Conservation (phyloP, 2,888 invertebrate genomes). For the Rhagonycha lutea region DNA sequence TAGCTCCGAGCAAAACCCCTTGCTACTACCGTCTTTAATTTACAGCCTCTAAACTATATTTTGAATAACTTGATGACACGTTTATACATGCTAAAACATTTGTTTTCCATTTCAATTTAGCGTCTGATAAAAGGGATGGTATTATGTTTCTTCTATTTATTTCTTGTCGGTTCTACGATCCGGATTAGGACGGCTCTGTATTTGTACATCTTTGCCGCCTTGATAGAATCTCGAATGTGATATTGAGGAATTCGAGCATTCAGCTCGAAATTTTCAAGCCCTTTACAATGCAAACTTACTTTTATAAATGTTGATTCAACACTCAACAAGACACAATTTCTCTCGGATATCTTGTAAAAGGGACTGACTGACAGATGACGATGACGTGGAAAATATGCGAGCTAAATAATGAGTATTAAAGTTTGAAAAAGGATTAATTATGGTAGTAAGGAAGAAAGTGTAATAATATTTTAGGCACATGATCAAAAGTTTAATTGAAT, state of each 20-base stretch:
- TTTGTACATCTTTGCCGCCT: slow-evolving; percentile 30
- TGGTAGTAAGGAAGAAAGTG: neutral
- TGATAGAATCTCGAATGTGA: slow-evolving; percentile 34
- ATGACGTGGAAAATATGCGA: neutral
- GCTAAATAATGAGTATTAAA: neutral
- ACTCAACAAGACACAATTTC: slow-evolving; percentile 31
- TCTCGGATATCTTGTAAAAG: slow-evolving; percentile 12
- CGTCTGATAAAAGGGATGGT: neutral
- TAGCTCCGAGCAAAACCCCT: slow-evolving; percentile 24
- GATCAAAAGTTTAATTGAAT: neutral
- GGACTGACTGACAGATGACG: slow-evolving; percentile 8
- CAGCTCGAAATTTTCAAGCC: slow-evolving; percentile 32
- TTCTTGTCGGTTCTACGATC: slow-evolving; percentile 13
- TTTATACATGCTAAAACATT: neutral
- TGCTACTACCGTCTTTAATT: slow-evolving; percentile 5
- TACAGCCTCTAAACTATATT: slow-evolving; percentile 19
- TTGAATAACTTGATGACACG: slow-evolving; percentile 31
- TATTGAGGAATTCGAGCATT: slow-evolving; percentile 28
- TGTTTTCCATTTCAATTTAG: neutral
- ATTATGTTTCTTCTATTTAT: slow-evolving; percentile 9
- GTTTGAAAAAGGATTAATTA: neutral
- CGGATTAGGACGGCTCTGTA: slow-evolving; percentile 26
- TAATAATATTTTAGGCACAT: neutral
- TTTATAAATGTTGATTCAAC: slow-evolving; percentile 38
- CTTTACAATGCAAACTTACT: slow-evolving; percentile 34